These are phyloP conservation scores for Gastrophysa polygoni DNA, from an alignment of 2,888 invertebrate species.

Conservation along the genomic window DNA sequence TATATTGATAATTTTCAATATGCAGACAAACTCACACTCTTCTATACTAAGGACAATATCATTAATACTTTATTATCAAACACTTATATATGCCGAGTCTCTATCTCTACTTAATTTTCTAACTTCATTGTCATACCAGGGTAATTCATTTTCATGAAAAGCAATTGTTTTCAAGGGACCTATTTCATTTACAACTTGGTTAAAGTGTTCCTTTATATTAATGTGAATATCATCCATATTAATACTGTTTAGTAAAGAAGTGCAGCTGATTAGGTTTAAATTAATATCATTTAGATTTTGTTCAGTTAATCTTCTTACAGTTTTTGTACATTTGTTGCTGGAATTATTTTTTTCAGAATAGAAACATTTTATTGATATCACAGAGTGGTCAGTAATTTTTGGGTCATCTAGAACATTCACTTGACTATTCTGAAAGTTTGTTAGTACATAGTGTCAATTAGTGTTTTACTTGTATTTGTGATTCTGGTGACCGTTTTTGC, in stretches of 20 bases:
- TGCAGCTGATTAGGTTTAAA: slow-evolving; percentile 2
- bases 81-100: slow-evolving; percentile 5
- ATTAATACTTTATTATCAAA: slow-evolving; percentile 9
- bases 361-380: background rate
- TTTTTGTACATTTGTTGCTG: slow-evolving; percentile 4
- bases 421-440: slow-evolving; percentile 2
- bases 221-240: background rate
- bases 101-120: slow-evolving; percentile 2
- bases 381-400: background rate
- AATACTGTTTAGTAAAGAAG: background rate
- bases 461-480: background rate
- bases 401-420: slow-evolving; percentile 1
- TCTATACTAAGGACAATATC: no score
- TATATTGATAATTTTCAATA: no score
- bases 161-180: slow-evolving; percentile 1
- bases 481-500: background rate
- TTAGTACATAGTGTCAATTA: background rate
- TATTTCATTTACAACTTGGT: background rate
- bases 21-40: no score
- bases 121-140: slow-evolving; percentile 16
- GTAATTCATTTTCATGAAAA: slow-evolving; percentile 10
- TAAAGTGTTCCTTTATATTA: background rate
- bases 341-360: background rate
- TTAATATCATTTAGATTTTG: background rate
- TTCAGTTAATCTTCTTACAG: slow-evolving; percentile 4